Percentiles rank a stretch among this genome's conserved stretches.
These are phyloP conservation scores for Buathra laborator DNA, from an alignment of 2,888 invertebrate genomes.

Conservation along the genomic window DNA sequence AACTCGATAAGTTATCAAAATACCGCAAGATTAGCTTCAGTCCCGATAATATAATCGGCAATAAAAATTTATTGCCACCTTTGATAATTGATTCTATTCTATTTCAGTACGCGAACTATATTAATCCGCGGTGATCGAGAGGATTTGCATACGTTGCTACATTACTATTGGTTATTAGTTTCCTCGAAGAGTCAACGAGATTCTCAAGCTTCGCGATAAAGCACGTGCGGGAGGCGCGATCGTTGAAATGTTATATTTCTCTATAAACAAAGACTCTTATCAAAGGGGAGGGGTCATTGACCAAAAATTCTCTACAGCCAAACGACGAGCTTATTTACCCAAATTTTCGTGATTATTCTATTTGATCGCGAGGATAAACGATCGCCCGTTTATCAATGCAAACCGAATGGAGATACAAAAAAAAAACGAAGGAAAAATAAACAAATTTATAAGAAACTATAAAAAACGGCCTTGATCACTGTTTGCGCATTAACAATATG, in stretches of 20 bases:
- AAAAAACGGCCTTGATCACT: conserved; percentile 74
- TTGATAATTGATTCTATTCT: not conserved
- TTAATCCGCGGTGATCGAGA: not conserved
- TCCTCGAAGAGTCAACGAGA: conserved; percentile 8
- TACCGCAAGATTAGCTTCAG: not conserved
- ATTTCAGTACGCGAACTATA: not conserved
- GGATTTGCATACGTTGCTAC: not conserved
- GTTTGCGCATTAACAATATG: conserved; percentile 73
- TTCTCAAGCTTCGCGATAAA: not conserved
- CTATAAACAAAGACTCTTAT: conserved; percentile 56
- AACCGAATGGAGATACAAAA: conserved; percentile 32
- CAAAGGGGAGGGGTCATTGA: conserved; percentile 57
- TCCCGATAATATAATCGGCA: not conserved
- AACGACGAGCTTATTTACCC: conserved; percentile 24
- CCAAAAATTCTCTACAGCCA: conserved; percentile 54
- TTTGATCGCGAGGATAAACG: not conserved
- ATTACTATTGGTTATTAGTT: not conserved
- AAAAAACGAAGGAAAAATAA: not conserved
- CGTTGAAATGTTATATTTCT: conserved; percentile 47
- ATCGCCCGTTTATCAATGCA: conserved; percentile 31
- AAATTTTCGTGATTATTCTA: conserved; percentile 1
- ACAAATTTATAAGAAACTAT: not conserved
- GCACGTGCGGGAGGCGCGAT: conserved; percentile 24
- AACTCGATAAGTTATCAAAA: conserved; percentile 14
- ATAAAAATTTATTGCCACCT: not conserved